Percentiles rank a stretch among this genome's conserved stretches.
These are phyloP conservation scores for Carassius auratus DNA, from an alignment of 2,113 vertebrate genomes.

Conservation along the genomic window DNA sequence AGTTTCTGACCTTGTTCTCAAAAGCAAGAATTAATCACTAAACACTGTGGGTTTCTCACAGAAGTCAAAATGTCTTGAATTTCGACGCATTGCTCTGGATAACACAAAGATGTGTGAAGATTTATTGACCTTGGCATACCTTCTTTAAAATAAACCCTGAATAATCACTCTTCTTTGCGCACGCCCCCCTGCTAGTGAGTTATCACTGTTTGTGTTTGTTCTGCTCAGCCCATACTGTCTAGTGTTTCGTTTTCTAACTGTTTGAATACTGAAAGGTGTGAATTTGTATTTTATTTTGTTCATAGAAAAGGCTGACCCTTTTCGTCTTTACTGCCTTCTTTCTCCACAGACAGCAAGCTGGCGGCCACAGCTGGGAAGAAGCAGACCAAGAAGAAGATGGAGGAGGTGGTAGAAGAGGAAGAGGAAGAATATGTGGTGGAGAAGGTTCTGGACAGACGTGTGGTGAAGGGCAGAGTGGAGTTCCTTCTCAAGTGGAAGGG, in stretches of 20 bases:
- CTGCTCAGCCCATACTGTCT: background rate
- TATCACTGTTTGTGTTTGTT: background rate
- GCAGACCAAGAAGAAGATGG: constrained; percentile 91
- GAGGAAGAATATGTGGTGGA: constrained; percentile 98
- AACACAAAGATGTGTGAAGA: background rate
- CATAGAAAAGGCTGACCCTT: background rate
- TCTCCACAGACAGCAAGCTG: constrained; percentile 78
- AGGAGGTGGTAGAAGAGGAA: constrained; percentile 92
- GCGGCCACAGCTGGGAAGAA: constrained; percentile 89
- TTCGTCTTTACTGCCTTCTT: constrained; percentile 30
- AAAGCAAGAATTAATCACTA: background rate
- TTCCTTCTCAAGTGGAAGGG: constrained; percentile 98
- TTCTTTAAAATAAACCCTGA: background rate
- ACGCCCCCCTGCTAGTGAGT: background rate
- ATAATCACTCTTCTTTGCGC: background rate
- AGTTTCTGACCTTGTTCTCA: background rate
- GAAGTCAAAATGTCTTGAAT: background rate
- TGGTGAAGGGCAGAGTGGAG: constrained; percentile 92
- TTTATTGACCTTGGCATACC: background rate
- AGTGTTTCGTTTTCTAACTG: background rate
- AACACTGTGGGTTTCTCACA: background rate
- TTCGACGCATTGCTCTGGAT: too few species aligned
- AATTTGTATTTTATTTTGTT: background rate
- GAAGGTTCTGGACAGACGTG: constrained; percentile 90
- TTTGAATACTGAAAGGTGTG: background rate